phyloP scores from a whole-genome alignment of 2,113 vertebrate species.

The Muntiacus reevesi region DNA sequence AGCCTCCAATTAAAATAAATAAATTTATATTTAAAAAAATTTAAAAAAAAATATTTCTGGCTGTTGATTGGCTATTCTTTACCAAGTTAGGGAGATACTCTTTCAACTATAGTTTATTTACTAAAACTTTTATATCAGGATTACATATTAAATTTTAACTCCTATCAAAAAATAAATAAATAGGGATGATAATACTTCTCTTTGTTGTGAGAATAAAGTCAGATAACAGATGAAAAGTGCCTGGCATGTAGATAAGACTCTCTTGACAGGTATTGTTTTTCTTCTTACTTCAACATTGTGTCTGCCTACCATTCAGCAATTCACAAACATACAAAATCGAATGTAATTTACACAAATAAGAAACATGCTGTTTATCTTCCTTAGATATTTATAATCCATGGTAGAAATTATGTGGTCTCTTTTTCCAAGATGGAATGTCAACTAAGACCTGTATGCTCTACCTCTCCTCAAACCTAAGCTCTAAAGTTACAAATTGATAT shows the following conservation, averaged over 20 bases:
- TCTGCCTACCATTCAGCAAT: background rate
- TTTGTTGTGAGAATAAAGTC: background rate
- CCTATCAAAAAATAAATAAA: background rate
- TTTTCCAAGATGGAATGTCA: constrained; percentile 18
- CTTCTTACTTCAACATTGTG: background rate
- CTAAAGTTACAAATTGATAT: background rate
- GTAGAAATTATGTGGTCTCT: background rate
- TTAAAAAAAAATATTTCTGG: background rate
- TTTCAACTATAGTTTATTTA: background rate
- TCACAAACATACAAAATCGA: background rate
- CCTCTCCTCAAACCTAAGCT: background rate
- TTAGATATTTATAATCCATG: background rate
- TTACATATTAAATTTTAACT: background rate
- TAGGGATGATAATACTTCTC: background rate
- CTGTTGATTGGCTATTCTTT: background rate
- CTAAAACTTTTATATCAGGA: background rate
- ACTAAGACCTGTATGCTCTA: background rate
- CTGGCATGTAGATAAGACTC: background rate
- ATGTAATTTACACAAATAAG: background rate
- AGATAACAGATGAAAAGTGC: background rate
- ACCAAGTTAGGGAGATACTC: background rate
- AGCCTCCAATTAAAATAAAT: background rate
- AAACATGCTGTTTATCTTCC: background rate
- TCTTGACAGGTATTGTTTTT: background rate
- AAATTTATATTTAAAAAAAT: background rate